Base-by-base conservation (phyloP, 2,888 invertebrate genomes). In the Holacanthella duospinosa region DNA sequence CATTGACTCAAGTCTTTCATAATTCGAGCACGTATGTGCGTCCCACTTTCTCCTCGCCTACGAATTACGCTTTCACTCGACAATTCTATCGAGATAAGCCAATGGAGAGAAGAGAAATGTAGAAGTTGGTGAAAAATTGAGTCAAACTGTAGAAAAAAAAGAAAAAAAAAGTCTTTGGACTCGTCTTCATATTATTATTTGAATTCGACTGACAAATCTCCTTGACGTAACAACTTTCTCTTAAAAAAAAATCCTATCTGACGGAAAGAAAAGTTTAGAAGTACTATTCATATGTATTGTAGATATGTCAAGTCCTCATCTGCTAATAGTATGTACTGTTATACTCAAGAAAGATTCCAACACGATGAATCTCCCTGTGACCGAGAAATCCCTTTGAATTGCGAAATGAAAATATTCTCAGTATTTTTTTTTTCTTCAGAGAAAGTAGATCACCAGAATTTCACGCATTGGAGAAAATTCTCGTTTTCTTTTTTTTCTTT, bases 61-160 rank as follows among this genome's bases (percentile, higher is more conserved):
- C 36, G 36, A 9, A 16, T 16, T 36, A 6, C 36, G 16, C 36
- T 36, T 36, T 36, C 36, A 36, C 36, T 36, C 36, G 36, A 9
- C 36, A 9, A 9, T 36, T 36, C 9, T 16, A 36, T 6, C 36
- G 9, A 9, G 36, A 36, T 6, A 36, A 36, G 36, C 36, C 6
- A 36, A 36, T 36, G 36, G 36, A 16, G 36, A 6, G 9, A 36
- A 36, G 36, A 36, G 16, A 36, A 16, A 9, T n/a, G n/a, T n/a
- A n/a, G n/a, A n/a, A n/a, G n/a, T n/a, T 16, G 36, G 36, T 36
- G 48, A 48, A 48, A 48, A 48, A 48, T 48, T 48, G 48, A 48
- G 48, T 48, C 48, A 48, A 48, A 48, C 4, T 21, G 48, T 48
- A 48, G 48, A 21, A 48, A 48, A 48, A 48, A 21, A 21, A 48